phyloP scores from a whole-genome alignment of 2,113 vertebrate species.

The Promerops cafer region DNA sequence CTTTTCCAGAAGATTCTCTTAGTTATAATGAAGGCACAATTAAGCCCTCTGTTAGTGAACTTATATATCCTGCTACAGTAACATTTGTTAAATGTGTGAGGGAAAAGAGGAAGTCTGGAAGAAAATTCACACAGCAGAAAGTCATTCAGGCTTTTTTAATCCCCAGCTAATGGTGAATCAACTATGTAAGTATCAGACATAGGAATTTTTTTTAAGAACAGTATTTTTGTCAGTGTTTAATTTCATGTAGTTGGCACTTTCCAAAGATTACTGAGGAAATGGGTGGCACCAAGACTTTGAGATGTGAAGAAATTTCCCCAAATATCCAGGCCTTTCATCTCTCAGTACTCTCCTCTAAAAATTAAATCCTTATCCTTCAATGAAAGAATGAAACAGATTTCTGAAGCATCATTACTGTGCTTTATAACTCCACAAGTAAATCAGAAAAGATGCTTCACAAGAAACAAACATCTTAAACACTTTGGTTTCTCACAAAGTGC shows the following conservation, averaged over 20 bases:
- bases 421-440: neutral
- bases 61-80: neutral
- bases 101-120: neutral
- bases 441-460: neutral
- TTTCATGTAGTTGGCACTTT: neutral
- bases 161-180: neutral
- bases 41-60: neutral
- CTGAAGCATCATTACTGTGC: neutral
- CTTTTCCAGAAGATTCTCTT: neutral
- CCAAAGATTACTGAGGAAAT: neutral
- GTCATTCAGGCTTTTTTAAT: neutral
- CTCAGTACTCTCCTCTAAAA: neutral
- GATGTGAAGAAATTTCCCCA: conserved; percentile 11
- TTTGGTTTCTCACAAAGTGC: neutral
- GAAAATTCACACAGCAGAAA: neutral
- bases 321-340: neutral
- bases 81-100: conserved; percentile 2
- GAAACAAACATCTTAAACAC: neutral
- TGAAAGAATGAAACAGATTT: neutral
- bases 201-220: neutral
- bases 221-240: conserved; percentile 26
- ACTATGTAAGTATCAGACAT: neutral
- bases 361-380: neutral
- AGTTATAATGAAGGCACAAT: neutral
- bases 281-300: neutral